Base-by-base conservation (phyloP, 2,888 invertebrate species). In the Saturnia pavonia region DNA sequence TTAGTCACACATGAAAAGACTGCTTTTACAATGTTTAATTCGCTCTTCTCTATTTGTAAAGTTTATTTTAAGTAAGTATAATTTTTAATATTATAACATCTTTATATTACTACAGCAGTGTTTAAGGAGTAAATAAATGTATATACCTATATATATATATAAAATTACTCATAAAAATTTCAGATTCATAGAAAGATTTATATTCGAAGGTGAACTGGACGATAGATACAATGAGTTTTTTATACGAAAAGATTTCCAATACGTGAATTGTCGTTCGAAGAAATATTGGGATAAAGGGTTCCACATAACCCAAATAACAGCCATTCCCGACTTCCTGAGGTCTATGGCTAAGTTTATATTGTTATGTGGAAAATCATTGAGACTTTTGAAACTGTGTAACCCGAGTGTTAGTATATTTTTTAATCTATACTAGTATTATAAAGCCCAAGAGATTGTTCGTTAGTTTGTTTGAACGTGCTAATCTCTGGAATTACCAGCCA, bases 171-270 rank as follows among this genome's bases (percentile, higher is more conserved):
- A 19, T 48, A 60, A 19, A 67, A 43, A 65, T 66, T 63, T 76
- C 81, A 95, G 96, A 72, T 96, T 97, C 83, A 94, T 99, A 51
- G 96, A 97, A 82, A 95, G 96, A 72, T 99, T 98, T 96, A 95
- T 98, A 73, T 97, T 97, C 81, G 96, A 97, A 84, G 99, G 98
- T 0, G 95, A 95, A 69, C 91, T 98, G 22, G 96, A 97, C 74
- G 98, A 98, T 86, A 94, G 95, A 19, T 96, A 96, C 81, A 96
- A 96, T 77, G 98, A 98, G 90, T 97, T 98, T 80, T 98, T 98
- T 89, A 96, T 99, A 70, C 95, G 95, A 68, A 94, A 96, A 25
- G 96, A 96, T 80, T 91, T 94, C 0, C 95, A 96, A 73, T 96
- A 96, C 78, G 91, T 95, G 25, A 95, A 95, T 74, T 95, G 95